Conservation (phyloP, 2,888 invertebrate genomes). For the Caenorhabditis auriculariae region DNA sequence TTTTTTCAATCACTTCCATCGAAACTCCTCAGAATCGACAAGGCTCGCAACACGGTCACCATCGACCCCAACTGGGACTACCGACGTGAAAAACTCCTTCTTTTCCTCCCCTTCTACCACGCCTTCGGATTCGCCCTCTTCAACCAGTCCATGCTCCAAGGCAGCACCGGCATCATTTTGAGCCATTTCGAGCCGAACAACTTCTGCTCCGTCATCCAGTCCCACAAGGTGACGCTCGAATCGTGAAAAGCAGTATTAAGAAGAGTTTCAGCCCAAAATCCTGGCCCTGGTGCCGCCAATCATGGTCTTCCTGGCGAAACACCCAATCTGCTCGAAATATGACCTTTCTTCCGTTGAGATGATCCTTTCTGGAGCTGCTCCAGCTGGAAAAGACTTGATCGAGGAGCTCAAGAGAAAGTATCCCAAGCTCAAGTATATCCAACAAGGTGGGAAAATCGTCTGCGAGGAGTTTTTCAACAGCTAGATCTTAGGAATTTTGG, state of each 20-base stretch:
- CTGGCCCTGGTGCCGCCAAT: slow-evolving; percentile 78
- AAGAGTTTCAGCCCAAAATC: slow-evolving; percentile 29
- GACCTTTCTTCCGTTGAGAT: slow-evolving; percentile 76
- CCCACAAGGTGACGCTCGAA: slow-evolving; percentile 32
- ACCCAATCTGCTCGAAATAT: slow-evolving; percentile 74
- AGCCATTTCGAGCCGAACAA: slow-evolving; percentile 51
- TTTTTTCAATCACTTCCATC: no score
- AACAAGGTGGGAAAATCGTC: slow-evolving; percentile 17
- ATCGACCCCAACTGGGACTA: slow-evolving; percentile 43
- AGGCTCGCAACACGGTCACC: slow-evolving; percentile 16
- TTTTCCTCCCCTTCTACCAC: slow-evolving; percentile 61
- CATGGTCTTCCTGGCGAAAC: slow-evolving; percentile 75
- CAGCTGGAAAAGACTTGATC: slow-evolving; percentile 56
- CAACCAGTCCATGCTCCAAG: slow-evolving; percentile 32
- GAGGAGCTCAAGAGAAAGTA: slow-evolving; percentile 50
- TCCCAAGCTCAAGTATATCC: slow-evolving; percentile 42
- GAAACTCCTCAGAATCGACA: slow-evolving; percentile 35
- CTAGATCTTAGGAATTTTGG: no score
- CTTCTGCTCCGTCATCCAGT: slow-evolving; percentile 47
- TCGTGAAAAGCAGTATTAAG: background rate
- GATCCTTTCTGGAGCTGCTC: slow-evolving; percentile 56
- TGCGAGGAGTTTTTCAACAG: no score
- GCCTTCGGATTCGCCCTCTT: slow-evolving; percentile 55
- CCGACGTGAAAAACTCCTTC: slow-evolving; percentile 38
- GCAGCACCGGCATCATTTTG: slow-evolving; percentile 50